Percentiles rank a stretch among this genome's conserved stretches.
phyloP scores from a whole-genome alignment of 2,888 invertebrate species.

The Leptothorax acervorum region DNA sequence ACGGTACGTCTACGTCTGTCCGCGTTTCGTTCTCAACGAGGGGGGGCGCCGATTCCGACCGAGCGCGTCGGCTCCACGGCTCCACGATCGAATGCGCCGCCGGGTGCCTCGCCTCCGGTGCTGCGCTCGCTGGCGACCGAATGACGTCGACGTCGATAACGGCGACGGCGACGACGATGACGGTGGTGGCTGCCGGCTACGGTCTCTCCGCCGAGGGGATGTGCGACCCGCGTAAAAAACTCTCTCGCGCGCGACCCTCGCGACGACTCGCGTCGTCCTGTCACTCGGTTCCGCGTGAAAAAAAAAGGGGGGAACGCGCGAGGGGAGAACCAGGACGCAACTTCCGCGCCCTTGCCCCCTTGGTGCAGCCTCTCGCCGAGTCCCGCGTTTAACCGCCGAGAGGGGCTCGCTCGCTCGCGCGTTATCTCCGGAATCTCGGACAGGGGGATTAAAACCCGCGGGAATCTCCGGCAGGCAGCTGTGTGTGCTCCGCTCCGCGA shows the following conservation, averaged over 20 bases:
- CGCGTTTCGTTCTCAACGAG: neutral
- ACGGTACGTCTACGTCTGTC: conserved; percentile 24
- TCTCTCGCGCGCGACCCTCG: neutral
- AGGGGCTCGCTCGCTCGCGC: conserved; percentile 27
- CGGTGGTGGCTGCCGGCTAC: neutral
- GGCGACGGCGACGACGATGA: conserved; percentile 1
- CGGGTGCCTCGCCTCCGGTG: neutral
- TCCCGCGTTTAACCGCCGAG: neutral
- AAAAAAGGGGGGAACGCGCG: neutral
- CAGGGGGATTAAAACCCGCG: neutral
- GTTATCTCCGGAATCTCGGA: conserved; percentile 18
- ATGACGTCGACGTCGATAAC: conserved; percentile 21
- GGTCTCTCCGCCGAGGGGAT: neutral
- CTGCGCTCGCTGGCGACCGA: neutral
- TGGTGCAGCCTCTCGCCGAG: conserved; percentile 9
- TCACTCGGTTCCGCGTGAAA: neutral
- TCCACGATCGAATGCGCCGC: neutral
- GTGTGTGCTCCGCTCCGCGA: conserved; percentile 51
- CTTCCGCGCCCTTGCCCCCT: neutral
- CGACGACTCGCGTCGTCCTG: neutral
- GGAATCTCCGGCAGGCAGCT: conserved; percentile 35
- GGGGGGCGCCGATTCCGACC: conserved; percentile 17
- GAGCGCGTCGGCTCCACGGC: conserved; percentile 2
- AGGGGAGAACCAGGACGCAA: neutral
- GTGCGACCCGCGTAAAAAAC: conserved; percentile 14